Evolutionary conservation across 2,888 invertebrate genomes (phyloP), one percentile per base, ranked within the genome.

Genomic region (Apocheima hispidaria): DNA sequence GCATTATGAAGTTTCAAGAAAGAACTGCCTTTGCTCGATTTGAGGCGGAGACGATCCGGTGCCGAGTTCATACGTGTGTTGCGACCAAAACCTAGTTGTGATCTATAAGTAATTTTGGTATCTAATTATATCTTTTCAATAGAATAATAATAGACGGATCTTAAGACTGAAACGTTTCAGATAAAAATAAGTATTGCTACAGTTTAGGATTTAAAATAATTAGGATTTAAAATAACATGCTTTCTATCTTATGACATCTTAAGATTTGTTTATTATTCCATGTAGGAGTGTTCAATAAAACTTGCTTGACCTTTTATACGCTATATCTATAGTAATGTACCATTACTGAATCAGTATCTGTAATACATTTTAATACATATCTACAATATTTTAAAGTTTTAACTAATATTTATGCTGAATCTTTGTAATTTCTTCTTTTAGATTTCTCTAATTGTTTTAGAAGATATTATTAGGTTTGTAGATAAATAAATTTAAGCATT

Each of bases 181-280:
- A 53, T 60, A 61, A 60, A 21, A 53, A 69, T 70, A 68, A 78
- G 76, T 71, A 66, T 74, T 77, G 67, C 71, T 78, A 74, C 71
- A 73, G 65, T 77, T 67, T 73, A 73, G 21, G 35, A 50, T 28
- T 56, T 55, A 46, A 50, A 63, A 35, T 51, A 44, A 56, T 16
- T 74, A 73, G 23, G 36, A 51, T 28, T 56, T 56, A 48, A 50
- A 63, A 35, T 51, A n/a, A 60, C 18, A 51, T 60, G 54, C 65
- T 72, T 71, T 71, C 60, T 71, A 71, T 65, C 41, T 41, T 63
- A 62, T 71, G 68, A 54, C 71, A 83, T 87, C 86, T 87, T 88
- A 87, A 87, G 87, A 86, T 88, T 79, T 84, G 86, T 87, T 88
- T 87, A 87, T 86, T 88, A 88, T 86, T 81, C 75, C 82, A 74